Evolutionary conservation across 2,888 invertebrate species (phyloP), one percentile per base, ranked within the genome.

Genomic region (Cheilosia vernalis): DNA sequence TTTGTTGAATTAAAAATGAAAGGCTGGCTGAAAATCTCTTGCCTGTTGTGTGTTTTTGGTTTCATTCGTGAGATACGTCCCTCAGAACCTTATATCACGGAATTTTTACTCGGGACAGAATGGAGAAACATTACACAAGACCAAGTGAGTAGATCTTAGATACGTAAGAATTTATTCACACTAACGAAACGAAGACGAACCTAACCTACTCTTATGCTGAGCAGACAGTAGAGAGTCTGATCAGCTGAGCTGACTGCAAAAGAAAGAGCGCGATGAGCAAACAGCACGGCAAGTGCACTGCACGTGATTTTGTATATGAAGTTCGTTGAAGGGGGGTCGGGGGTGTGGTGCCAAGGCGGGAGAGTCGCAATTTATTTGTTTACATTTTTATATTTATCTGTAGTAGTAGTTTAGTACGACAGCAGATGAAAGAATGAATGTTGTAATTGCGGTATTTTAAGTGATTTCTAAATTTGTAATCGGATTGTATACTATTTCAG

Each of bases 41-140:
- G 95, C 37, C 91, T 96, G 63, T 92, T 97, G 30, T 96, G 97
- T 89, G 92, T 95, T 47, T 97, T 97, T 90, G 97, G 97, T 9
- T 95, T 96, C 88, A 92, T 97, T 44, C 95, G 97, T 87, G 97
- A 97, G 91, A 95, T 97, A 69, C 93, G 97, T n/a, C 97, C 97
- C 0, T 96, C 96, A 0, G 97, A 97, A 89, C 96, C 97, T 0
- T 97, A 96, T 89, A 94, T 97, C 15, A 96, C 96, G 0, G 95
- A 97, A 89, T 97, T 95, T 90, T 92, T 97, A 30, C 93, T 94
- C 15, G 96, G 96, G 10, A 37, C 37, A 77, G 93, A 94, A 88
- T 96, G 96, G 95, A 94, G 96, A 89, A 96, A 97, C 91, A 93
- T 97, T 55, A 96, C 96, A 0, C 92, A 93, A 60, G 89, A 90